Conservation (phyloP, 2,797 vertebrate genomes). For the Chloroceryle inda region DNA sequence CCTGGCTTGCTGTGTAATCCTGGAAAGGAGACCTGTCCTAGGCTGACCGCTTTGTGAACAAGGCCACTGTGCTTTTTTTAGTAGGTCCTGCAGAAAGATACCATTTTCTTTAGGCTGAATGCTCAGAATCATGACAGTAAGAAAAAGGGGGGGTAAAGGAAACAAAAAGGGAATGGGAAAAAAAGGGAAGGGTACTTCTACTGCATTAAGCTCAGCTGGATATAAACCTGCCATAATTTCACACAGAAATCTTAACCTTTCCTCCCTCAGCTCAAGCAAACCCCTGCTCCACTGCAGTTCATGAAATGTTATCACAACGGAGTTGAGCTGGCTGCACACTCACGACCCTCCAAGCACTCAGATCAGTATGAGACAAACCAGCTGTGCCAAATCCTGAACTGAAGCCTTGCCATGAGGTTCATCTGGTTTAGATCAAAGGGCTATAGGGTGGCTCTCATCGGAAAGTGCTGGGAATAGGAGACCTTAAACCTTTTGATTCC, state of each 20-base stretch:
- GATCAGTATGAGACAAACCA: slow-evolving; percentile 31
- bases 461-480: slow-evolving; percentile 17
- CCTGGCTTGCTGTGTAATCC: slow-evolving; percentile 19
- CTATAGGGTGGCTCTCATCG: not conserved
- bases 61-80: not conserved
- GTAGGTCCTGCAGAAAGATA: not conserved
- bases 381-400: slow-evolving; percentile 36
- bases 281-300: not conserved
- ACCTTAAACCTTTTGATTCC: slow-evolving; percentile 44
- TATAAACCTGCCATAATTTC: not conserved
- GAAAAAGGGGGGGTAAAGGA: accelerated
- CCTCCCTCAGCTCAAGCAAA: not conserved
- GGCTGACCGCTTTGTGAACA: not conserved
- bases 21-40: slow-evolving; percentile 22
- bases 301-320: slow-evolving; percentile 18
- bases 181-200: not conserved
- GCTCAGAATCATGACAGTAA: not conserved
- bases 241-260: slow-evolving; percentile 11
- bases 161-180: not conserved
- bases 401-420: slow-evolving; percentile 34
- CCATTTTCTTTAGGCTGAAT: not conserved
- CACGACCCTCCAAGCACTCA: accelerated
- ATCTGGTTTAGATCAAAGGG: slow-evolving; percentile 64
- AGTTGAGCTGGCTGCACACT: not conserved
- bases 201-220: not conserved